Conservation (phyloP, 92 coral and sea anemone species). For the Umimayanthus chanpuru region DNA sequence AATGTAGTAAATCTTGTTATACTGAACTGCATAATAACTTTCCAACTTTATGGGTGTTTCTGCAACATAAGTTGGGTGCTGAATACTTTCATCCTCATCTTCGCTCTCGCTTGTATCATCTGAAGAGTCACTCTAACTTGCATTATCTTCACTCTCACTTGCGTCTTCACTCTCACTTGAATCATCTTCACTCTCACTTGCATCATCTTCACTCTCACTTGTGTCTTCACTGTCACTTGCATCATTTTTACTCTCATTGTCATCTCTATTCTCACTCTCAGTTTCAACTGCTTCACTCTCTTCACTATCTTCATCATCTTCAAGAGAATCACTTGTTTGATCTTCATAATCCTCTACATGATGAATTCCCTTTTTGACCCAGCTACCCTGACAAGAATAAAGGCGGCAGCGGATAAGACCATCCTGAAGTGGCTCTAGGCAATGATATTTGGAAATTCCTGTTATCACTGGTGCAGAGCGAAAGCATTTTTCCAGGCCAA, state of each 20-base stretch:
- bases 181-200: not conserved
- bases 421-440: conserved; percentile 59
- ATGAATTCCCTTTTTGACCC: conserved; percentile 53
- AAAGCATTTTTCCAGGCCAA: conserved; percentile 54
- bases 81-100: conserved; percentile 16
- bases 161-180: conserved; percentile 6
- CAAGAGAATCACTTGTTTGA: not conserved
- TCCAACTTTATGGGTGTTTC: not conserved
- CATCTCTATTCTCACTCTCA: conserved; percentile 4
- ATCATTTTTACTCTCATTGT: not conserved
- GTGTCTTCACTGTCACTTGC: not conserved
- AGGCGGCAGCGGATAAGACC: conserved; percentile 51
- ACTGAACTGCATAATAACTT: conserved; percentile 23
- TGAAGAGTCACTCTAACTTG: not conserved
- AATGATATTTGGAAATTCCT: conserved; percentile 60
- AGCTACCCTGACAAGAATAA: conserved; percentile 43
- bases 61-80: not conserved
- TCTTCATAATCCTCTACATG: conserved; percentile 1
- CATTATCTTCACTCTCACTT: not conserved
- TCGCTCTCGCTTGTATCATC: not conserved
- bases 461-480: conserved; percentile 48
- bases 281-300: conserved; percentile 12
- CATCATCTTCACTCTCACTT: not conserved
- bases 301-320: conserved; percentile 30
- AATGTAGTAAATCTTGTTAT: conserved; percentile 4